Base-by-base conservation (phyloP, 2,113 vertebrate genomes). In the Pionites leucogaster region DNA sequence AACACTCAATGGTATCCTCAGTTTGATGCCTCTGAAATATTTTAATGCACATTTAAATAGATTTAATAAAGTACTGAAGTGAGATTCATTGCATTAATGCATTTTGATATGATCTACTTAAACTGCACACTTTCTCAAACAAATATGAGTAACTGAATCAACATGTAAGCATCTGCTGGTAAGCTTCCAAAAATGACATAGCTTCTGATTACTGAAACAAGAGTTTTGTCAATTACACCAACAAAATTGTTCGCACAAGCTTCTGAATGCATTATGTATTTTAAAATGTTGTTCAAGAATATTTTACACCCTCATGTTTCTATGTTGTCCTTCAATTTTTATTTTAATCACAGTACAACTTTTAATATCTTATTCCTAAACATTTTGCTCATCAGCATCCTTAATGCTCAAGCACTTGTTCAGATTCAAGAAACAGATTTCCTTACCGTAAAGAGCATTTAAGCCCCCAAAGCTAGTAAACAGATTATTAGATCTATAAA, bases 11-110 rank as follows among this genome's bases (percentile, higher is more conserved):
- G 31, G 17, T 50, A 67, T 59, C 59, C 64, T 87, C 42, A 44
- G 44, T 63, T 85, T 82, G 59, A 79, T 53, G 46, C 46, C 27
- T 80, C 79, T 88, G 42, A 88, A 93, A 75, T 84, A 82, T 53
- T 12, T 81, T 55, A 89, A 87, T 64, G 12, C 12, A 49, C 81
- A 92, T 93, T 92, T 92, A 94, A 93, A 88, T 55, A 87, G 39
- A 95, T 91, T 90, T 88, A 75, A 87, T 64, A 82, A 94, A 90
- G 20, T 59, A 83, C 10, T 39, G 55, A 91, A 90, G 50, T 41
- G 10, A 92, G 52, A 86, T 59, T 65, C 52, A 65, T 68, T 50
- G 24, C 15, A 75, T 57, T 71, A 82, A 59, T 35, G 19, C 31
- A 42, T 85, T 87, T 75, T 92, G 17, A 50, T 44, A 83, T 31